These are phyloP conservation scores for Cylloceria caligata DNA, from an alignment of 2,888 invertebrate species.

Conservation along the genomic window DNA sequence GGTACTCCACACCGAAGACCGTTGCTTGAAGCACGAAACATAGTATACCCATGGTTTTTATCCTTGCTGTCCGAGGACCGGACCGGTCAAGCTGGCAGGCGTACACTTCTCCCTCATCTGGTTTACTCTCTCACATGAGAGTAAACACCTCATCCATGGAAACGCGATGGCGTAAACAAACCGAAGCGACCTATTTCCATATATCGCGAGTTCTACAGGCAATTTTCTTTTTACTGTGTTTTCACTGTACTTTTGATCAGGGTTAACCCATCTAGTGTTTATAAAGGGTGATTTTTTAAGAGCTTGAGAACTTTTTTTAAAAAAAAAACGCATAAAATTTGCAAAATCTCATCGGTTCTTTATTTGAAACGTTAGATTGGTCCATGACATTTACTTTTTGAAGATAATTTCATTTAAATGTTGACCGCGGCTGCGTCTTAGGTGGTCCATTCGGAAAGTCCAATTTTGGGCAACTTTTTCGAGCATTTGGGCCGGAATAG, in stretches of 20 bases:
- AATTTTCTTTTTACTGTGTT: background rate
- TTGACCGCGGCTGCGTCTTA: no score
- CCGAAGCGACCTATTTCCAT: background rate
- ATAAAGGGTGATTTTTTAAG: no score
- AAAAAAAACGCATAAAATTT: no score
- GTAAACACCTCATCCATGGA: slow-evolving; percentile 14
- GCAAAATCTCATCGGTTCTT: no score
- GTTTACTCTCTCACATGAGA: slow-evolving; percentile 14
- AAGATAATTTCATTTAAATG: no score
- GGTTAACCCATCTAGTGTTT: no score
- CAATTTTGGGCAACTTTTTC: no score
- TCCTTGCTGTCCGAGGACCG: slow-evolving; percentile 28
- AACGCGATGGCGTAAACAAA: slow-evolving; percentile 28
- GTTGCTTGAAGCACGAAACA: slow-evolving; percentile 3
- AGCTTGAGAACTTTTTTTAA: no score
- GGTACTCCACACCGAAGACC: background rate
- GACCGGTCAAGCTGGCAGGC: slow-evolving; percentile 33
- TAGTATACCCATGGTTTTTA: slow-evolving; percentile 24
- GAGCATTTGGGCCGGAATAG: no score
- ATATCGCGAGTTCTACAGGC: background rate
- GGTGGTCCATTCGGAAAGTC: no score
- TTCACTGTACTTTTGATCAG: background rate
- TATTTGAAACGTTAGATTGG: no score
- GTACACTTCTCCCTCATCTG: slow-evolving; percentile 6
- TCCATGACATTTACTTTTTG: no score